phyloP scores from a whole-genome alignment of 2,113 vertebrate genomes.

The Mobula birostris region DNA sequence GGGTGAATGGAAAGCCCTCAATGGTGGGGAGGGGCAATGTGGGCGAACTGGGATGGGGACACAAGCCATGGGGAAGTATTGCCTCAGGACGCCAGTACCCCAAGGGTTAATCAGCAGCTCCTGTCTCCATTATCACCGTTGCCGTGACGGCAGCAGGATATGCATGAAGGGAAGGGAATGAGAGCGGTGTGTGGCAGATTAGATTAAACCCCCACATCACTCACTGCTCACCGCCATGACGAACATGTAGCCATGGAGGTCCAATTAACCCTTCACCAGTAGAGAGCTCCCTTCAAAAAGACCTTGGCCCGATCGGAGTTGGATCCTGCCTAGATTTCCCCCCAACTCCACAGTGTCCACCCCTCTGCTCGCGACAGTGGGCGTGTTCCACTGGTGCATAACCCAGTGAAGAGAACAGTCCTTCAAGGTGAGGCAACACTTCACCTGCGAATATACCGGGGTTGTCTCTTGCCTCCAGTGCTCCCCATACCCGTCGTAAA shows the following conservation, averaged over 20 bases:
- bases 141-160: neutral
- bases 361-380: neutral
- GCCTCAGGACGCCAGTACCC: neutral
- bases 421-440: too few species aligned
- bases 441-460: too few species aligned
- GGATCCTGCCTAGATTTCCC: neutral
- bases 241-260: neutral
- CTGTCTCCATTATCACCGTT: neutral
- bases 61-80: neutral
- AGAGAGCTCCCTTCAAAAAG: neutral
- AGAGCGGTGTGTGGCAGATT: neutral
- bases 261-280: neutral
- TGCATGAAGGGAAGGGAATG: neutral
- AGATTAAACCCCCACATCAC: neutral
- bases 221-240: neutral
- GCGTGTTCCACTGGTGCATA: neutral
- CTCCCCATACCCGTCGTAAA: too few species aligned
- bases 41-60: neutral
- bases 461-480: too few species aligned
- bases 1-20: too few species aligned
- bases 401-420: neutral
- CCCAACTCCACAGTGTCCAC: neutral
- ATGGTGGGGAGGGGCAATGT: neutral
- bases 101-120: neutral
- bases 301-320: neutral